Evolutionary conservation across 1,140 invertebrate species (phyloP).

Genomic region (Melipona quadrifasciata): DNA sequence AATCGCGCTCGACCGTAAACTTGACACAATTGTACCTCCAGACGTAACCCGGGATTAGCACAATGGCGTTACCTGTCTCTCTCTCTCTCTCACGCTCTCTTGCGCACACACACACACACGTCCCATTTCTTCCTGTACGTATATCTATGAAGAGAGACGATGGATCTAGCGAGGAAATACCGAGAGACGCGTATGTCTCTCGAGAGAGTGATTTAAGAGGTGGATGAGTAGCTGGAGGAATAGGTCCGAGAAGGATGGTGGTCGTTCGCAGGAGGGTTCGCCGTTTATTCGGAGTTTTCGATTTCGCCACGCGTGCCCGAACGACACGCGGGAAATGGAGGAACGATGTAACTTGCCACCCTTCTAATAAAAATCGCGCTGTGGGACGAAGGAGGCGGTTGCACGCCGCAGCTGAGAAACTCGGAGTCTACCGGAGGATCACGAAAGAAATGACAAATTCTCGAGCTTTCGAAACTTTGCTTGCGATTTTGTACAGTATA

Average conservation of each 20-base stretch:
- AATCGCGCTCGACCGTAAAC: constrained; percentile 67
- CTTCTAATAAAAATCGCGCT: constrained; percentile 29
- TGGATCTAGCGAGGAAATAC: background rate
- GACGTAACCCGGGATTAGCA: constrained; percentile 66
- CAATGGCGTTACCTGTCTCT: constrained; percentile 43
- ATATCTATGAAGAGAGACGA: background rate
- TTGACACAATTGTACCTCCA: constrained; percentile 62
- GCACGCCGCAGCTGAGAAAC: too few relatives aligned
- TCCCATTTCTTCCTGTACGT: background rate
- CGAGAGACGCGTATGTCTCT: constrained; percentile 3
- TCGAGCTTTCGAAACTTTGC: too few relatives aligned
- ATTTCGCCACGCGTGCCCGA: constrained; percentile 12
- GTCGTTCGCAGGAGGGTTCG: too few relatives aligned
- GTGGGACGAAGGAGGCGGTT: background rate
- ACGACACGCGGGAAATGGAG: constrained; percentile 2
- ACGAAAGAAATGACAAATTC: too few relatives aligned
- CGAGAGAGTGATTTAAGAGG: constrained; percentile 1
- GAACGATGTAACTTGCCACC: background rate
- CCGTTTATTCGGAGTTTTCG: constrained; percentile 20
- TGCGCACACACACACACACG: background rate
- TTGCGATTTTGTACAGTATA: too few relatives aligned
- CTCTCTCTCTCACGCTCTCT: background rate
- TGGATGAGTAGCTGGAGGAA: background rate
- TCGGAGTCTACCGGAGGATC: too few relatives aligned
- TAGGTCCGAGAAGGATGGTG: background rate